Evolutionary conservation across 1,140 invertebrate species (phyloP).

Genomic region (Tetragnatha versicolor): DNA sequence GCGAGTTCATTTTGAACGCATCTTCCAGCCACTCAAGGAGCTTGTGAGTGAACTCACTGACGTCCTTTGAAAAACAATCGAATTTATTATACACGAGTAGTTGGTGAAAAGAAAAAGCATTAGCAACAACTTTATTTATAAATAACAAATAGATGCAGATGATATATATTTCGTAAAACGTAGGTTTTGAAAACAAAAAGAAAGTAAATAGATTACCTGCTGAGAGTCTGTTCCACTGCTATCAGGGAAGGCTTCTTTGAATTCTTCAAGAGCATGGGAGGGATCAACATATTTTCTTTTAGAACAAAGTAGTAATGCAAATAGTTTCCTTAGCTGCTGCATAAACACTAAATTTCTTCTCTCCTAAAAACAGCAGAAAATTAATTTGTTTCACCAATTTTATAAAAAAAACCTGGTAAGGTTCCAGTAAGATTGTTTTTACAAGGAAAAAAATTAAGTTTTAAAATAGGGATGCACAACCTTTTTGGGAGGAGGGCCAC

Average conservation of each 20-base stretch:
- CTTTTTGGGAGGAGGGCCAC: no score
- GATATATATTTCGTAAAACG: not conserved
- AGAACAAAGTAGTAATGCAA: slow-evolving; percentile 66
- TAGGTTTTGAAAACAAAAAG: not conserved
- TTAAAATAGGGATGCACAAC: no score
- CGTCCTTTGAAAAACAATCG: slow-evolving; percentile 62
- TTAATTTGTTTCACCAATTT: not conserved
- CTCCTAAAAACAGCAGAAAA: slow-evolving; percentile 61
- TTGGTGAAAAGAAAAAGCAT: not conserved
- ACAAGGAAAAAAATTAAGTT: slow-evolving; percentile 12
- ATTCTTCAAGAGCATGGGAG: slow-evolving; percentile 65
- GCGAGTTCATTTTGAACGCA: slow-evolving; percentile 63
- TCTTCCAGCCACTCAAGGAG: slow-evolving; percentile 67
- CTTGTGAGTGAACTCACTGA: slow-evolving; percentile 68
- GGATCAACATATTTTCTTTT: slow-evolving; percentile 68
- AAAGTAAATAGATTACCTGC: slow-evolving; percentile 60
- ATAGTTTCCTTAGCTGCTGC: slow-evolving; percentile 65
- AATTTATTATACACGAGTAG: not conserved
- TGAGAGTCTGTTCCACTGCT: slow-evolving; percentile 62
- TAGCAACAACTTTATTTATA: not conserved
- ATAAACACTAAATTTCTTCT: slow-evolving; percentile 64
- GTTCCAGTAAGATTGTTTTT: not conserved
- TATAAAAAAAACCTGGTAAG: not conserved
- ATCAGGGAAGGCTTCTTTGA: slow-evolving; percentile 65
- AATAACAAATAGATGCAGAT: not conserved